A percentile compares a stretch with the other conserved stretches of the same genome.
Conservation (phyloP, 2,888 invertebrate genomes). For the Incurvaria masculella region DNA sequence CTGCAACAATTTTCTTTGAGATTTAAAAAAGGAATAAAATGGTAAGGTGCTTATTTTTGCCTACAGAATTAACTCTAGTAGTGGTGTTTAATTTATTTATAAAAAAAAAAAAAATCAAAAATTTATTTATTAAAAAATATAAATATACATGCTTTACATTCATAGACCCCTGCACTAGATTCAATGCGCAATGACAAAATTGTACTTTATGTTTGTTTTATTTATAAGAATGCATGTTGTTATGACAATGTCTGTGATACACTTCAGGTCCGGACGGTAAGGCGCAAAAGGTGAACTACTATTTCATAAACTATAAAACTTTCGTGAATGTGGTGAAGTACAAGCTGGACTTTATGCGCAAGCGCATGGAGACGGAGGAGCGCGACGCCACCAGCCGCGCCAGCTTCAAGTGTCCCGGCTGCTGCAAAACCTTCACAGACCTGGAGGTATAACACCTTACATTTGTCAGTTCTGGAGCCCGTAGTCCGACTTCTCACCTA, state of each 20-base stretch:
- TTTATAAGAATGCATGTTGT: background rate
- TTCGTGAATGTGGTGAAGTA: constrained; percentile 98
- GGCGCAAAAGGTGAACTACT: constrained; percentile 94
- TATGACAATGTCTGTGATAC: no score
- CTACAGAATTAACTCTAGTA: no score
- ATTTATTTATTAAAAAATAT: no score
- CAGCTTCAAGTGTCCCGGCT: constrained; percentile 90
- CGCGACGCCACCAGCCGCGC: constrained; percentile 92
- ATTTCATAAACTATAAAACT: constrained; percentile 95
- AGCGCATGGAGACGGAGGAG: constrained; percentile 94
- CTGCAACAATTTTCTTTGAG: no score
- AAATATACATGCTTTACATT: no score
- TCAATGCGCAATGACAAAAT: background rate
- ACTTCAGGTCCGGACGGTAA: constrained; percentile 78
- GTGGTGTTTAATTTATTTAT: no score
- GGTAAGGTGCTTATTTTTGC: no score
- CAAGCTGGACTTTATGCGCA: constrained; percentile 93
- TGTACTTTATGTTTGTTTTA: background rate
- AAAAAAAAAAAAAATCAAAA: no score
- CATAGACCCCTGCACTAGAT: no score
- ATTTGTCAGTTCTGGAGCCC: no score
- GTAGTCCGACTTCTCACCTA: no score
- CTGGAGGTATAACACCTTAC: constrained; percentile 80
- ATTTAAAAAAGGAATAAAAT: no score
- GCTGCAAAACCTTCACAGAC: constrained; percentile 93